Evolutionary conservation across 1,140 invertebrate genomes (phyloP).

Genomic region (Glomeris maerens): DNA sequence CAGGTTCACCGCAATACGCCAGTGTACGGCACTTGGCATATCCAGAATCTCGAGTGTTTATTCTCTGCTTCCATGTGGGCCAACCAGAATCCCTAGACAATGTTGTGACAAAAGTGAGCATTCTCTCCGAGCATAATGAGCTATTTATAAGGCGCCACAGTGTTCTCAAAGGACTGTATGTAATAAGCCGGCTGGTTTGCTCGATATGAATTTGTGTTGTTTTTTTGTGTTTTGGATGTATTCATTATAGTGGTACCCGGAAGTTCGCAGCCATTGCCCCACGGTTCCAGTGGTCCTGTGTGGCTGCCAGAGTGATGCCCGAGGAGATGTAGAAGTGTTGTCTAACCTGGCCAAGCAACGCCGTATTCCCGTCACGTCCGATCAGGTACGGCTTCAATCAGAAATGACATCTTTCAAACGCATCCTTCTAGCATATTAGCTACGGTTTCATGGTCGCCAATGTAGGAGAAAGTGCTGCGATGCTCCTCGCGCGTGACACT

Average conservation of each 20-base stretch:
- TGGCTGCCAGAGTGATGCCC: constrained; percentile 43
- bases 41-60: constrained; percentile 42
- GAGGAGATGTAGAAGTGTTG: constrained; percentile 38
- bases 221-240: constrained; percentile 1
- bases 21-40: constrained; percentile 43
- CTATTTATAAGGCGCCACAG: not conserved
- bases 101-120: constrained; percentile 43
- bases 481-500: no score
- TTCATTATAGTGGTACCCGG: constrained; percentile 45
- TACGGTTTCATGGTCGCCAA: no score
- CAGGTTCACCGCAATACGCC: constrained; percentile 41
- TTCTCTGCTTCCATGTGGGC: constrained; percentile 50
- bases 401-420: no score
- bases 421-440: no score
- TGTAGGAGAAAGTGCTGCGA: no score
- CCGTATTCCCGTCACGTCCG: constrained; percentile 40
- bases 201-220: not conserved
- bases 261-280: constrained; percentile 48
- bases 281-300: constrained; percentile 46
- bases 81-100: constrained; percentile 51
- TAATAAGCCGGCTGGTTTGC: not conserved
- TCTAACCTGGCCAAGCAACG: constrained; percentile 37
- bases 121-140: not conserved
- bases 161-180: not conserved
- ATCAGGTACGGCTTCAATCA: constrained; percentile 33